A percentile compares a stretch with the other conserved stretches of the same genome.
These are phyloP conservation scores for Eubasilissa regina DNA, from an alignment of 1,140 invertebrate genomes.

Conservation along the genomic window DNA sequence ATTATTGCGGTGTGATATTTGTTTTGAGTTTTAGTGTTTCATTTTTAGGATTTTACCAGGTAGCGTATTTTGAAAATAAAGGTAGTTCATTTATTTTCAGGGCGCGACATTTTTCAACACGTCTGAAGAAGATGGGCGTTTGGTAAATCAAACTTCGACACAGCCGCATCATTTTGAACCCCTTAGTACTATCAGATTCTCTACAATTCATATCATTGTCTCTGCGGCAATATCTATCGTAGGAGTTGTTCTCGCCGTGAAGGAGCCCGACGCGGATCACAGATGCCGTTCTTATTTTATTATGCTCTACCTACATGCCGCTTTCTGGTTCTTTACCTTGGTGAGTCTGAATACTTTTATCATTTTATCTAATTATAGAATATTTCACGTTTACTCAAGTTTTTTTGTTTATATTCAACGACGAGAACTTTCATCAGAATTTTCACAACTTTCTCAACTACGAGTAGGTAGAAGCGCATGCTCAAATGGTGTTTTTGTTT, in stretches of 20 bases:
- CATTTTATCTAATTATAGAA: constrained; percentile 10
- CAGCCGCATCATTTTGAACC: constrained; percentile 72
- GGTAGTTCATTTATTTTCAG: constrained; percentile 62
- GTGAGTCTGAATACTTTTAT: constrained; percentile 62
- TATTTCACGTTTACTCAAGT: neutral
- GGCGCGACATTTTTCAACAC: constrained; percentile 73
- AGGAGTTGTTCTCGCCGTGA: constrained; percentile 73
- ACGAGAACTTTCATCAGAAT: too few species aligned
- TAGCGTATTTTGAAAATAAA: constrained; percentile 42
- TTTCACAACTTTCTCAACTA: too few species aligned
- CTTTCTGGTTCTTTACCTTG: constrained; percentile 76
- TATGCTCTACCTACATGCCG: constrained; percentile 76
- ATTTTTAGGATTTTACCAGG: neutral
- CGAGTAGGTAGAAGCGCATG: too few species aligned
- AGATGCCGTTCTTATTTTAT: constrained; percentile 79
- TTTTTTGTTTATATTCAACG: too few species aligned
- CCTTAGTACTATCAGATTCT: constrained; percentile 67
- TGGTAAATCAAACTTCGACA: constrained; percentile 73
- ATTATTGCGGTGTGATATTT: neutral
- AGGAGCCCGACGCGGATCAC: constrained; percentile 70
- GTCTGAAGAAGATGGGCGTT: constrained; percentile 66
- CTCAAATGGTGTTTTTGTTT: too few species aligned
- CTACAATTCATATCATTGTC: constrained; percentile 67
- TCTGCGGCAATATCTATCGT: constrained; percentile 74
- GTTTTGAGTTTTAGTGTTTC: neutral